phyloP scores from a whole-genome alignment of 2,888 invertebrate species.

The Xylocampa areola region DNA sequence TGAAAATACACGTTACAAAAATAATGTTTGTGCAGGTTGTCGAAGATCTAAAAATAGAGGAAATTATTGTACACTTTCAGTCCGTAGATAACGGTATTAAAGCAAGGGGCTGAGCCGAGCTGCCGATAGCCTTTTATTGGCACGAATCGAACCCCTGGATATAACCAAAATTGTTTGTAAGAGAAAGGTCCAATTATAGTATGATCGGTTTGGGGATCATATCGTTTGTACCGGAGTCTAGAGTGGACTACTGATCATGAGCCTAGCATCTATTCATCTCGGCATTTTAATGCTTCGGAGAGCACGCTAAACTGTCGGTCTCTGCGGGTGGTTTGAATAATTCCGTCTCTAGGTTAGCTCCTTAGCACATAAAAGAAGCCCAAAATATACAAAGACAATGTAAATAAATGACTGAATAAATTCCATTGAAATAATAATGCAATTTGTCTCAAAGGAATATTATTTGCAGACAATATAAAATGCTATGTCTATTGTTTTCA shows the following conservation, averaged over 20 bases:
- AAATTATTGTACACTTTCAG: constrained; percentile 7
- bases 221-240: not conserved
- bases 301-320: no score
- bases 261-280: not conserved
- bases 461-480: not conserved
- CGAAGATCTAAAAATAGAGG: not conserved
- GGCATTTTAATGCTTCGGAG: not conserved
- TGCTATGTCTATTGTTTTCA: not conserved
- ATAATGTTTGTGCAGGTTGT: no score
- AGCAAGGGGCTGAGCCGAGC: constrained; percentile 1
- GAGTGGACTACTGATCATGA: not conserved
- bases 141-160: constrained; percentile 12
- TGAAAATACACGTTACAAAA: no score
- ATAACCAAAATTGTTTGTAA: constrained; percentile 8
- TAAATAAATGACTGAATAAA: no score
- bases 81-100: constrained; percentile 21
- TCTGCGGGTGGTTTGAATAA: no score
- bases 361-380: no score
- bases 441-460: constrained; percentile 20
- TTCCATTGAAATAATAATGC: constrained; percentile 22
- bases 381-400: no score
- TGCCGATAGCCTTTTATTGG: constrained; percentile 24
- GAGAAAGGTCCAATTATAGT: constrained; percentile 20
- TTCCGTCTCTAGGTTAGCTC: no score
- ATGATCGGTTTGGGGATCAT: constrained; percentile 9